Evolutionary conservation across 1,140 invertebrate species (phyloP), one percentile per base, ranked within the genome.

Genomic region (Hylaeus volcanicus): DNA sequence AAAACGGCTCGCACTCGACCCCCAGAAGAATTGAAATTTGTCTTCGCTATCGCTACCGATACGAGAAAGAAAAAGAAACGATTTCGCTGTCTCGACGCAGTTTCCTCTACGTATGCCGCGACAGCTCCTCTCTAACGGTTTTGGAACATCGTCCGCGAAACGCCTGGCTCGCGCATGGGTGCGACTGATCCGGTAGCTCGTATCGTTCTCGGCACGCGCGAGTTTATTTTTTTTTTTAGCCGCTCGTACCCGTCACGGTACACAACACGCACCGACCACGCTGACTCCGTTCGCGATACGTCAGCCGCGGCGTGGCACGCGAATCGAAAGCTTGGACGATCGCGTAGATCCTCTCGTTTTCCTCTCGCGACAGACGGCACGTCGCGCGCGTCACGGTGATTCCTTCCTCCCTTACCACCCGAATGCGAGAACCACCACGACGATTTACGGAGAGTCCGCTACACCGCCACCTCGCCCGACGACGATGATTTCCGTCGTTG

Each of bases 351-450:
- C 26, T 26, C 26, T 26, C 26, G 26, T 26, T 26, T 26, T 74
- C 75, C 72, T 74, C 58, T 26, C 65, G 79, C 83, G 81, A 85
- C 58, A 84, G 60, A 82, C 55, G 58, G 70, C 68, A 77, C 71
- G 83, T 81, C 26, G 26, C 26, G 26, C 79, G 79, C 71, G 75
- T 45, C 76, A 63, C 63, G 39, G 41, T 60, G 66, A 51, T 58
- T 58, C 60, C 58, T 79, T 83, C 68, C 80, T 64, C 68, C 56
- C 55, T 45, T 45, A 3, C 14, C 14, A 9, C 53, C 11, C 5
- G 60, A 82, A 51, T n/a, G 37, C 12, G 43, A 58, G 39, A 61
- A 58, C 70, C 64, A 61, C 12, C 41, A 61, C 48, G 60, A 51
- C 39, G 11, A 65, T 45, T 3, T 43, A 12, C 63, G 45, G 43